A percentile compares a stretch with the other conserved stretches of the same genome.
Evolutionary conservation across 2,113 vertebrate genomes (phyloP).

Genomic region (Zosterops borbonicus): DNA sequence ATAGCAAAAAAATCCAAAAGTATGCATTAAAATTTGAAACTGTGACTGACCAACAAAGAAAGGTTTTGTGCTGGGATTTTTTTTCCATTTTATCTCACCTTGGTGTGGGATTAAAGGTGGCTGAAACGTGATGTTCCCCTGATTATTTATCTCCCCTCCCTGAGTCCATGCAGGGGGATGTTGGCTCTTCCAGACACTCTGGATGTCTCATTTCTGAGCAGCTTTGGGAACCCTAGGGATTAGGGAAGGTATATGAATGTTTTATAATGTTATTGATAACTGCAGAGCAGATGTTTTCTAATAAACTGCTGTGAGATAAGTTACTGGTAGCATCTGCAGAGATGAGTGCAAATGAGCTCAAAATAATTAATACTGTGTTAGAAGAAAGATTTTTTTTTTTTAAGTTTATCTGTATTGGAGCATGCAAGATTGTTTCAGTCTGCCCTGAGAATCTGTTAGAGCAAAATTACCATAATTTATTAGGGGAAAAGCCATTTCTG

Average conservation of each 20-base stretch:
- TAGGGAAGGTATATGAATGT: conserved; percentile 25
- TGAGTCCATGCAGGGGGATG: neutral
- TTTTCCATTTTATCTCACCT: neutral
- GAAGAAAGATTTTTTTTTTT: neutral
- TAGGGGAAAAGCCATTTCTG: conserved; percentile 45
- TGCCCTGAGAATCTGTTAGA: neutral
- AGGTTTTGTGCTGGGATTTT: neutral
- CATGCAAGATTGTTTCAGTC: neutral
- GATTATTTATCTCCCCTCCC: neutral
- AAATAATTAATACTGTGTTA: conserved; percentile 31
- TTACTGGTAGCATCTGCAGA: conserved; percentile 12
- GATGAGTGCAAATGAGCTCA: conserved; percentile 16
- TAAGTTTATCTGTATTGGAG: neutral
- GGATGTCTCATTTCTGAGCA: neutral
- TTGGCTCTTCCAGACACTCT: neutral
- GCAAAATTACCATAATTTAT: conserved; percentile 59
- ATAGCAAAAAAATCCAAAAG: neutral
- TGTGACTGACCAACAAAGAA: neutral
- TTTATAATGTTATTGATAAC: conserved; percentile 54
- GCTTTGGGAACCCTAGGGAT: neutral
- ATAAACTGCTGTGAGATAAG: conserved; percentile 35
- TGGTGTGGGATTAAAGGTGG: neutral
- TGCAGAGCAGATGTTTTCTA: neutral
- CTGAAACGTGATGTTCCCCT: neutral
- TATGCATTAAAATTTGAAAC: neutral